Conservation (phyloP, 2,888 invertebrate species). For the Chironomus riparius region DNA sequence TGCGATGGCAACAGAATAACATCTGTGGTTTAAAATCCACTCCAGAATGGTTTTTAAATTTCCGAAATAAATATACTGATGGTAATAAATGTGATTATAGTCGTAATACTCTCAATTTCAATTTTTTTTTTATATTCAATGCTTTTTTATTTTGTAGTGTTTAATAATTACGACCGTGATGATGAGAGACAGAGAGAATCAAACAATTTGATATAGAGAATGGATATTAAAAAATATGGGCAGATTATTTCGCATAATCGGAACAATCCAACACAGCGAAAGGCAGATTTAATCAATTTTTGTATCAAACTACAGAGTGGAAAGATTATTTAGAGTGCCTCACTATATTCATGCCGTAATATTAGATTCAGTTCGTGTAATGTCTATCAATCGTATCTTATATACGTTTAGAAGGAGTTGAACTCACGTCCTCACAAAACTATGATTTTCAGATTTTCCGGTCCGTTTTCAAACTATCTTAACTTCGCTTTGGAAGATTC, state of each 20-base stretch:
- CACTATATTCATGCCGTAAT: too few species aligned
- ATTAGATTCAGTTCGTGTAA: too few species aligned
- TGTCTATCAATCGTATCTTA: too few species aligned
- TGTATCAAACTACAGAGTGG: not conserved
- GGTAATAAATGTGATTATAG: not conserved
- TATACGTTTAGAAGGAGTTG: too few species aligned
- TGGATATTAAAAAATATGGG: not conserved
- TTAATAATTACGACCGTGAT: not conserved
- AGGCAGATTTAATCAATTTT: not conserved
- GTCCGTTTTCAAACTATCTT: too few species aligned
- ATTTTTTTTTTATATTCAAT: not conserved
- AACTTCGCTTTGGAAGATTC: too few species aligned
- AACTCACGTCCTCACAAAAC: too few species aligned
- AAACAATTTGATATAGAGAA: not conserved
- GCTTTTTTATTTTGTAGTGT: not conserved
- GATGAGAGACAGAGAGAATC: not conserved
- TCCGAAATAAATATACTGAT: not conserved
- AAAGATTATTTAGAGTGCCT: too few species aligned
- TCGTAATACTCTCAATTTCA: not conserved
- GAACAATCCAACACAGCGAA: not conserved
- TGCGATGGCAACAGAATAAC: not conserved
- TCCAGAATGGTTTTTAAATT: not conserved
- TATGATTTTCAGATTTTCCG: too few species aligned
- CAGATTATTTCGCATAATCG: not conserved
- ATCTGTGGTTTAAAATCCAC: not conserved